Evolutionary conservation across 2,888 invertebrate species (phyloP).

Genomic region (Eustalomyia histrio): DNA sequence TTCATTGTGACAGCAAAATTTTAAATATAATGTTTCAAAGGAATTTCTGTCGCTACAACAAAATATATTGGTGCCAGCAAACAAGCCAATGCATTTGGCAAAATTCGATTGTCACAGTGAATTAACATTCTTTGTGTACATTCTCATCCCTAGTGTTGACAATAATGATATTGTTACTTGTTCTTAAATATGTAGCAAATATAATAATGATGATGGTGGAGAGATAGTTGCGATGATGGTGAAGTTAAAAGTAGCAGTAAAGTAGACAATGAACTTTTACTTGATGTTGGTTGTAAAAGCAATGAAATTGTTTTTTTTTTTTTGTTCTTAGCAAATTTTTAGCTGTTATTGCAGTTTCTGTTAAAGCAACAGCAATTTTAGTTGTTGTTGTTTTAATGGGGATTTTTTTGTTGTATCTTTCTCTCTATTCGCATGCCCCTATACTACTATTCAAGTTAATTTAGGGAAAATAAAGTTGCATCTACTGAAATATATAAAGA

Average conservation of each 20-base stretch:
- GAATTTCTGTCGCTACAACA: no score
- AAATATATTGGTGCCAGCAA: no score
- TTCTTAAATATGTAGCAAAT: slow-evolving; percentile 28
- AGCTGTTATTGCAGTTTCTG: slow-evolving; percentile 1
- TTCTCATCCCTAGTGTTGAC: neutral
- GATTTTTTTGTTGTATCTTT: neutral
- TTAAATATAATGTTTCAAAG: no score
- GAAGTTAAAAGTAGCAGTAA: slow-evolving; percentile 34
- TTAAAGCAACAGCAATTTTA: neutral
- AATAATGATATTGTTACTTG: slow-evolving; percentile 5
- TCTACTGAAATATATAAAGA: slow-evolving; percentile 3
- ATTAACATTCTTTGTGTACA: neutral
- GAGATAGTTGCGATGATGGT: neutral
- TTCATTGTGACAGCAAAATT: no score
- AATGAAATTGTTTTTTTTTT: no score
- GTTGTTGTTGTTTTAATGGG: neutral
- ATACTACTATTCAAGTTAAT: slow-evolving; percentile 39
- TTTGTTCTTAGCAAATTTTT: neutral
- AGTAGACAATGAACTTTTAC: slow-evolving; percentile 21
- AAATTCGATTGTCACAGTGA: no score
- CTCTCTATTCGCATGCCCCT: slow-evolving; percentile 18
- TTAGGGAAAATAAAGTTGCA: slow-evolving; percentile 38
- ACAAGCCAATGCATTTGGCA: no score
- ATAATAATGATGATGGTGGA: slow-evolving; percentile 24
- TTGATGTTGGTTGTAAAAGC: slow-evolving; percentile 24